Percentiles rank a stretch among this genome's conserved stretches.
These are phyloP conservation scores for Pachycephus smyrnensis DNA, from an alignment of 2,888 invertebrate species.

Conservation along the genomic window DNA sequence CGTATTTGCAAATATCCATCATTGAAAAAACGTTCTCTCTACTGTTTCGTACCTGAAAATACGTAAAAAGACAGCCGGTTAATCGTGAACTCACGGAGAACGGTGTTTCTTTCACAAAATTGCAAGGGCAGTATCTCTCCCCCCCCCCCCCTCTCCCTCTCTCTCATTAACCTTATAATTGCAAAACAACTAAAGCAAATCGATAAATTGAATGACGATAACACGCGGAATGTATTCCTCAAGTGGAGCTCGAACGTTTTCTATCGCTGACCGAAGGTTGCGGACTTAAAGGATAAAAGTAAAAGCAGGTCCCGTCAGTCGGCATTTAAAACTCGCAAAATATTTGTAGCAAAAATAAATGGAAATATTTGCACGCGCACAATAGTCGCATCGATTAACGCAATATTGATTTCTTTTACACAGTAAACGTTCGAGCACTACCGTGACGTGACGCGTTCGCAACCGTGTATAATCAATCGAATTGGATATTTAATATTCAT, in stretches of 20 bases:
- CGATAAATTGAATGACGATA: too few relatives aligned
- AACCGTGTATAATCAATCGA: not conserved
- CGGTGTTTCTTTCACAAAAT: not conserved
- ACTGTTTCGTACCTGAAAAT: slow-evolving; percentile 24
- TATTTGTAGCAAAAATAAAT: not conserved
- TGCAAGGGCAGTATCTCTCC: not conserved
- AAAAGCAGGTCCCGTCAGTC: too few relatives aligned
- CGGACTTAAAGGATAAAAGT: not conserved
- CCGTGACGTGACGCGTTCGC: not conserved
- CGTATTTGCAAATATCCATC: slow-evolving; percentile 1
- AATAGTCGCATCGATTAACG: not conserved
- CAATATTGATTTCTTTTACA: not conserved
- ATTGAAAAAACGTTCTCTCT: slow-evolving; percentile 25
- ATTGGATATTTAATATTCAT: not conserved
- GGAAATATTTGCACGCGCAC: not conserved
- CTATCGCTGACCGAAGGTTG: not conserved
- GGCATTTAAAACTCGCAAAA: not conserved
- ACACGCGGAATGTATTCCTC: not conserved
- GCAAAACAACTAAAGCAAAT: too few relatives aligned
- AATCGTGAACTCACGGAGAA: slow-evolving; percentile 1
- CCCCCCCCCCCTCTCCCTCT: too few relatives aligned
- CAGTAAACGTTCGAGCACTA: not conserved
- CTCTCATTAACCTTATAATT: too few relatives aligned
- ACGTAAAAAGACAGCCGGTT: slow-evolving; percentile 24
- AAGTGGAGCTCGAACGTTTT: not conserved